A percentile compares a stretch with the other conserved stretches of the same genome.
Conservation (phyloP, 2,797 vertebrate genomes). For the Morelia viridis region DNA sequence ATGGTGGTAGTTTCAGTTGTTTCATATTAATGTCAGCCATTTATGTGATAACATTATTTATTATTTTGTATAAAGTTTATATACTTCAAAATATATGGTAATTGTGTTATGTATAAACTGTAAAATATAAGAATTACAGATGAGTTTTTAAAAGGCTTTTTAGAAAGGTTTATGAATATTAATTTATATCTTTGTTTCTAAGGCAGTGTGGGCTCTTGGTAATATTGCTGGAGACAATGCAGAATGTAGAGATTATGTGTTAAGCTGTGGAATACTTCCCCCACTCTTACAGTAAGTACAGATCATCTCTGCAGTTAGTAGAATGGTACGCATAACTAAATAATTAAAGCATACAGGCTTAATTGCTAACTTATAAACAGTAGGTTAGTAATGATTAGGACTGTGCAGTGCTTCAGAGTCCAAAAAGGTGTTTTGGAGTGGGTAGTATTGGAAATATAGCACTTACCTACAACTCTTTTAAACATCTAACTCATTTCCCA, state of each 20-base stretch:
- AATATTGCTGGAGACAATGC: conserved; percentile 98
- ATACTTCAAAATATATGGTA: background rate
- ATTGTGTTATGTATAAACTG: background rate
- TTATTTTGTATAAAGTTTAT: background rate
- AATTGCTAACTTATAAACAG: background rate
- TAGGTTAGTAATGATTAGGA: background rate
- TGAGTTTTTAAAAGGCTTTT: background rate
- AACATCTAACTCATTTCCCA: background rate
- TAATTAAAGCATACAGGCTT: conserved; percentile 21
- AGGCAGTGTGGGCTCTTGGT: conserved; percentile 97
- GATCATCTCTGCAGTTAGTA: background rate
- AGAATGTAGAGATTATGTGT: conserved; percentile 96
- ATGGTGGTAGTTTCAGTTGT: background rate
- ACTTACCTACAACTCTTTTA: background rate
- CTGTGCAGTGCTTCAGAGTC: background rate
- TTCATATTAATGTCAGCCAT: background rate
- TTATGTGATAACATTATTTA: background rate
- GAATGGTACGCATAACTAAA: background rate
- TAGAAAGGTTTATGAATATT: conserved; percentile 18
- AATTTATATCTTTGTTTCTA: conserved; percentile 62
- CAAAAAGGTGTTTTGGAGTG: background rate
- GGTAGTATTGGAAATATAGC: background rate
- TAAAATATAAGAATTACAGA: conserved; percentile 1
- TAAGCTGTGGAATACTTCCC: conserved; percentile 94
- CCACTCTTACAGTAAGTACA: conserved; percentile 89